phyloP scores from a whole-genome alignment of 2,797 vertebrate species.

The Gambelia wislizenii region DNA sequence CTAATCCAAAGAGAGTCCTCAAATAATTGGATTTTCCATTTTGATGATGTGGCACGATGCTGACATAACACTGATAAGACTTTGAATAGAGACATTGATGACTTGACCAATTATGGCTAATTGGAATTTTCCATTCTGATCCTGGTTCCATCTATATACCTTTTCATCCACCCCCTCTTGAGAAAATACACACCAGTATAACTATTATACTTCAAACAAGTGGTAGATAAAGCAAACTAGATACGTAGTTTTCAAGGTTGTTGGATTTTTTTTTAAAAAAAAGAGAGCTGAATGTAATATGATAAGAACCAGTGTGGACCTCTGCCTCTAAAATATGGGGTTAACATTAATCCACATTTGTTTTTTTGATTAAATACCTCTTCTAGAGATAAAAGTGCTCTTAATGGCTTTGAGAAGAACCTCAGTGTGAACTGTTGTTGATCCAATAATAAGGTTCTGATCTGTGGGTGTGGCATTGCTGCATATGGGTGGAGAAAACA shows the following conservation, averaged over 20 bases:
- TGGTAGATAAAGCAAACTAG: conserved; percentile 15
- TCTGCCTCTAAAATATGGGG: not conserved
- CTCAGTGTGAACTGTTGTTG: not conserved
- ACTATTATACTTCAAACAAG: not conserved
- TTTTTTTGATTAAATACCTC: not conserved
- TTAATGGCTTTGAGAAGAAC: not conserved
- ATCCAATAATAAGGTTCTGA: not conserved
- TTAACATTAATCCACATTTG: not conserved
- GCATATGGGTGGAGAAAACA: not conserved
- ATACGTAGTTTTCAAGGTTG: not conserved
- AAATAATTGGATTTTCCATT: not conserved
- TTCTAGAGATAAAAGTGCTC: not conserved
- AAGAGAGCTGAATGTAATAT: not conserved
- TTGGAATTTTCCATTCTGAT: conserved; percentile 22
- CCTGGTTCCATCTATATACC: not conserved
- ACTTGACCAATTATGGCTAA: not conserved
- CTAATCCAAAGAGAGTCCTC: not conserved
- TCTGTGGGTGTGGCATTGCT: not conserved
- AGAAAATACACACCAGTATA: not conserved
- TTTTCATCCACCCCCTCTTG: not conserved
- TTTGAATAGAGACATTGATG: not conserved
- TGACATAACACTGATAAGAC: not conserved
- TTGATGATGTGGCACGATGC: not conserved
- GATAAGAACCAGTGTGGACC: conserved; percentile 15
- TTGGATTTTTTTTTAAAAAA: not conserved